Percentiles rank a stretch among this genome's conserved stretches.
phyloP scores from a whole-genome alignment of 2,797 vertebrate species.

The Sandelia bainsii region DNA sequence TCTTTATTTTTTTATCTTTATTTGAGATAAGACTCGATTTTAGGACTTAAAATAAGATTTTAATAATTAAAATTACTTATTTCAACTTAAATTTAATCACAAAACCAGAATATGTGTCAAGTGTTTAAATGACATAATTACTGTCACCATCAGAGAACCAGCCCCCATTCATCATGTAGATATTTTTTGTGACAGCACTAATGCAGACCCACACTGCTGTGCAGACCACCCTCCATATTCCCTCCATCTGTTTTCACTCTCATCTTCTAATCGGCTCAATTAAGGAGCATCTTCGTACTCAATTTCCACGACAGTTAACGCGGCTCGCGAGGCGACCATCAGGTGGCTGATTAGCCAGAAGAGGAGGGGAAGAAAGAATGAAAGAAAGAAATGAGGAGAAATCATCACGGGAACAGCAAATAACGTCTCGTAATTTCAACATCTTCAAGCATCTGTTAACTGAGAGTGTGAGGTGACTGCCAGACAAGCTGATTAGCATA shows the following conservation, averaged over 20 bases:
- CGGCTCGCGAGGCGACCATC: conserved; percentile 26
- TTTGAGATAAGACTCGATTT: neutral
- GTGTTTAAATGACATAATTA: conserved; percentile 36
- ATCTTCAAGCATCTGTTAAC: conserved; percentile 26
- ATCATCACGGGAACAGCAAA: conserved; percentile 27
- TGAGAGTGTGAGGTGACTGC: neutral
- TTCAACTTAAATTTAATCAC: neutral
- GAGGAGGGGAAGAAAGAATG: conserved; percentile 1
- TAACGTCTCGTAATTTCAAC: conserved; percentile 37
- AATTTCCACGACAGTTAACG: conserved; percentile 53
- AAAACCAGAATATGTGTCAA: conserved; percentile 31
- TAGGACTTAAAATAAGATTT: neutral
- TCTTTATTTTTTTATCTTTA: too few species aligned
- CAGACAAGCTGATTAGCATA: conserved; percentile 19
- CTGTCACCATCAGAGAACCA: conserved; percentile 2
- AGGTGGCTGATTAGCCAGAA: conserved; percentile 56
- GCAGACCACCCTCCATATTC: conserved; percentile 24
- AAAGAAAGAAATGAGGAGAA: conserved; percentile 30
- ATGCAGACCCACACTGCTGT: conserved; percentile 24
- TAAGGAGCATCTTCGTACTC: conserved; percentile 70
- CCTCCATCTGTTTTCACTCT: conserved; percentile 73
- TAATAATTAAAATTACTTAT: neutral
- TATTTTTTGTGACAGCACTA: conserved; percentile 32
- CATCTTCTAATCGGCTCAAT: conserved; percentile 76
- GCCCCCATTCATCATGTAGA: conserved; percentile 1